Conservation (phyloP, 2,888 invertebrate species). For the Eupeodes latifasciatus region DNA sequence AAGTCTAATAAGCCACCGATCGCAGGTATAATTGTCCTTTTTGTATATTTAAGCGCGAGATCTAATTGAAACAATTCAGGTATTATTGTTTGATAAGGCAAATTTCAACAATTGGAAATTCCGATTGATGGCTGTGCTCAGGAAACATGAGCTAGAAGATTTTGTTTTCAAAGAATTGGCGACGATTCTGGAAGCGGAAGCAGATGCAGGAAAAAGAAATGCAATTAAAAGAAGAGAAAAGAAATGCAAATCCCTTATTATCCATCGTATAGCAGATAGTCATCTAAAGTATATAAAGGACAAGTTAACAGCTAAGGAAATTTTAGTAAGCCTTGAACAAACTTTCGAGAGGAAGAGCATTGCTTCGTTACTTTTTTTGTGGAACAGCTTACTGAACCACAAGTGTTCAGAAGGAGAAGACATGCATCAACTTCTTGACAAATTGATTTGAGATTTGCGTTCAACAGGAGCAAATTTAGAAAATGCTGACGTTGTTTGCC, state of each 20-base stretch:
- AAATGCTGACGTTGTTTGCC: too few relatives aligned
- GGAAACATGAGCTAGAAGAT: too few relatives aligned
- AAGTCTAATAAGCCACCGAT: too few relatives aligned
- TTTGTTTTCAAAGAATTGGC: too few relatives aligned
- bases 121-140: not conserved
- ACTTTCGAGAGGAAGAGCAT: too few relatives aligned
- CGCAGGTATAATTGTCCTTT: too few relatives aligned
- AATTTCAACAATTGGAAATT: conserved; percentile 10
- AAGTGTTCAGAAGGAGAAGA: not conserved
- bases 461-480: too few relatives aligned
- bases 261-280: conserved; percentile 1
- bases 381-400: not conserved
- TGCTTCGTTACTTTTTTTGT: not conserved
- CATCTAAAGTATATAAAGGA: not conserved
- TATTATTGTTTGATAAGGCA: not conserved
- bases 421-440: conserved; percentile 3
- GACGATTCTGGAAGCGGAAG: not conserved
- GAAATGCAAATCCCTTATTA: not conserved
- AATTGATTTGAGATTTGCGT: not conserved
- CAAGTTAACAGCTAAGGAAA: not conserved
- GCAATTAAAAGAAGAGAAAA: not conserved
- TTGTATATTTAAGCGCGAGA: too few relatives aligned
- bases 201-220: not conserved
- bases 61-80: too few relatives aligned
- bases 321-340: not conserved